Evolutionary conservation across 2,888 invertebrate species (phyloP), one percentile per base, ranked within the genome.

Genomic region (Lydus trimaculatus): DNA sequence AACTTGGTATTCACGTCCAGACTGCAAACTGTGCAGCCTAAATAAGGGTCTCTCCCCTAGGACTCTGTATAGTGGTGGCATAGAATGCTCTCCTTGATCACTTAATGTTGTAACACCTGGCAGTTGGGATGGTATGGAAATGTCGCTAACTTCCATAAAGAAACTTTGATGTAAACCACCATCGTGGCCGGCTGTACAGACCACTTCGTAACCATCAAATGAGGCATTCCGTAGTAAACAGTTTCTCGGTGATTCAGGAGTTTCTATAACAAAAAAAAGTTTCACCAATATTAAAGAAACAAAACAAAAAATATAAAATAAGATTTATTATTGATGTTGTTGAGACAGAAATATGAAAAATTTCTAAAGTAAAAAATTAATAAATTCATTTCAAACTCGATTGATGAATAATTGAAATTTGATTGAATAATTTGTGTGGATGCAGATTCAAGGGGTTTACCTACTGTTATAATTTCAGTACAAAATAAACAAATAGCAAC

Each of bases 141-240:
- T 87, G 85, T 91, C 91, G 81, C 90, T 87, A 76, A 94, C 94
- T 85, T 95, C 94, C 74, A 95, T 87, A 65, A 94, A 88, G 85
- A 95, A 95, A 85, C 92, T 91, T 84, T 95, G 95, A 31, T 92
- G 90, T 60, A 94, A 87, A 15, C 95, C 95, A 6, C 95, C 95
- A 81, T 94, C 94, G 81, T 90, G 90, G 58, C 95, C 94, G 0
- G 94, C 91, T 73, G 90, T 87, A 84, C 95, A 95, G 74, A 89
- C 90, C 73, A 92, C 90, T 82, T 91, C 90, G 61, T 94, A 83
- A 28, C 86, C 87, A 0, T 88, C 87, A 72, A 77, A 77, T 64
- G 83, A 91, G 79, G 92, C 90, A 83, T 92, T 92, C 72, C 88
- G 87, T 75, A 94, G 85, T 74, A 90, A 89, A 84, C 95, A 95